Base-by-base conservation (phyloP, 2,888 invertebrate species). In the Andrena marginata region DNA sequence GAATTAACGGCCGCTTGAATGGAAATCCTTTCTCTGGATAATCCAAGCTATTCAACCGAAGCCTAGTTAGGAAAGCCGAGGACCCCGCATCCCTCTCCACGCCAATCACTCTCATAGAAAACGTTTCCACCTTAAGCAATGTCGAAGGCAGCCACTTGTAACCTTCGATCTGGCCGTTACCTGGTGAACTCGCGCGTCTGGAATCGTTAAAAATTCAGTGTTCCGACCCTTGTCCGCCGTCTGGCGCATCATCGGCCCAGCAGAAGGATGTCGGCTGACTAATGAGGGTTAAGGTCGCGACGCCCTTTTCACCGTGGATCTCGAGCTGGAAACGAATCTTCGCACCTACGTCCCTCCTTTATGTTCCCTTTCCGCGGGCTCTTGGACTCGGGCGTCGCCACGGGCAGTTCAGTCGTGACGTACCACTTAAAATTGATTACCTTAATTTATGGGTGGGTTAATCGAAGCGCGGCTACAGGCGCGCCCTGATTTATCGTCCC, bases 241-340 rank as follows among this genome's bases (percentile, higher is more conserved):
- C 74, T 84, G 86, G 64, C 63, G 77, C 42, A 65, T 77, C 78
- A 65, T 84, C 78, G 63, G 35, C 31, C 16, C 42, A 16, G 42
- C 42, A 20, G 56, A 56, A 69, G 67, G 65, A 75, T 73, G 80
- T 72, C 76, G 84, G 67, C 80, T 81, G 77, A 85, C 85, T 88
- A 88, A 88, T 78, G 88, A 88, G 84, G 87, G 84, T 88, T 84
- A 63, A 59, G 79, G 80, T 69, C 84, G 75, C 54, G 77, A 63
- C 68, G 76, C 63, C 63, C 48, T 83, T 83, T 85, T 81, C 80
- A 42, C 69, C 69, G 70, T 75, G 74, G 71, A 71, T 75, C 77
- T 68, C 65, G 26, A 20, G 54, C 78, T 75, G 59, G 63, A 59
- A 76, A 82, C 63, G 73, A 54, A 80, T 74, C 87, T 75, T 82